Base-by-base conservation (phyloP, 2,113 vertebrate species). In the Hyperoodon ampullatus region DNA sequence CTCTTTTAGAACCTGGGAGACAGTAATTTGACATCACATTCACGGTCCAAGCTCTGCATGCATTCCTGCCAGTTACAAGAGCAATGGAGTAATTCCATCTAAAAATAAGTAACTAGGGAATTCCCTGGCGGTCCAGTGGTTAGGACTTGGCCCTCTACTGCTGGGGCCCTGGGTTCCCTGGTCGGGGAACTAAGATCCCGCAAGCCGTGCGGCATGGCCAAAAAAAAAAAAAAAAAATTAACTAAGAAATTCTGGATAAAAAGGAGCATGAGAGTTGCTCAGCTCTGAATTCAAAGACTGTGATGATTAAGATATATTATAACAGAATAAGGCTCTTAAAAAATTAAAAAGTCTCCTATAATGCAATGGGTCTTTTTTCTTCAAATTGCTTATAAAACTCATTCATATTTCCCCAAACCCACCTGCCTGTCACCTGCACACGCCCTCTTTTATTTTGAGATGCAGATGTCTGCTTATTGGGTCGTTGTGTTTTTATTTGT, bases 401-500 rank as follows among this genome's bases (percentile, higher is more conserved):
- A 9, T 53, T 75, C 30, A 15, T 19, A 53, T 12, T 82, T 42
- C 91, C 53, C 28, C 7, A 53, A 85, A 80, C 78, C 87, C 94
- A 93, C 93, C 94, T 94, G 93, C 63, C 83, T 53, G 1, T 89
- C 91, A 89, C 89, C 68, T 72, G 93, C n/a, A 35, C 44, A 58
- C 16, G 28, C 74, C 11, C 53, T 77, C 63, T 91, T 60, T 61
- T 58, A 83, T 90, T 92, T 65, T 88, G 65, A 92, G 83, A 74
- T 39, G 83, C 95, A 97, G 92, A 65, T 96, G 95, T 92, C 78
- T 82, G 42, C 50, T 74, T 83, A 8, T 28, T 63, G 61, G 53
- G 30, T 53, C 39, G 35, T 93, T 90, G 33, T 68, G 70, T 88
- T 96, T 95, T 92, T 86, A 95, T 96, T 72, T 92, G 87, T 87